Evolutionary conservation across 2,888 invertebrate species (phyloP).

Genomic region (Drosophila pegasa): DNA sequence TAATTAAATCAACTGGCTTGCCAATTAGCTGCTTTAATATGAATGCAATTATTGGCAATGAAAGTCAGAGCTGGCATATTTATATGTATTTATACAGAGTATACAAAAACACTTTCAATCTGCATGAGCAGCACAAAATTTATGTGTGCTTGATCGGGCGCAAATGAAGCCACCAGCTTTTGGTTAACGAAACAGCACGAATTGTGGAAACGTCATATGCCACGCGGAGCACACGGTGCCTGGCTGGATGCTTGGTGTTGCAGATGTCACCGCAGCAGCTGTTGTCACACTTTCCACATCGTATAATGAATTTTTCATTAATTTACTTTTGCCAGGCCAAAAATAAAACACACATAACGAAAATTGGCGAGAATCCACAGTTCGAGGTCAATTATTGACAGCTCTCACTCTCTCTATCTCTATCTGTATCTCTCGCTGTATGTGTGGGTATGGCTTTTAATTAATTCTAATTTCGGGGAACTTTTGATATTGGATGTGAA

Average conservation of each 20-base stretch:
- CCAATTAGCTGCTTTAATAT: conserved; percentile 1
- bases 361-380: conserved; percentile 12
- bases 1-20: conserved; percentile 3
- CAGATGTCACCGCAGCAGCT: conserved; percentile 39
- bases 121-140: conserved; percentile 10
- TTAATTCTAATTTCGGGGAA: not conserved
- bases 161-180: conserved; percentile 37
- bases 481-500: not conserved
- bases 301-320: conserved; percentile 65
- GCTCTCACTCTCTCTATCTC: not conserved
- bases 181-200: conserved; percentile 31
- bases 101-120: not conserved
- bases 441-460: not conserved
- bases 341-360: conserved; percentile 23
- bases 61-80: not conserved
- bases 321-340: conserved; percentile 42
- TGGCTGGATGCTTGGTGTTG: not conserved
- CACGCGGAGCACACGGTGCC: not conserved
- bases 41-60: conserved; percentile 10
- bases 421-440: not conserved
- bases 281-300: conserved; percentile 46
- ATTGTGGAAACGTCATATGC: conserved; percentile 22
- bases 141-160: conserved; percentile 43
- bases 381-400: conserved; percentile 29
- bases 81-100: not conserved